Evolutionary conservation across 2,888 invertebrate species (phyloP), one percentile per base, ranked within the genome.

Genomic region (Prosapia bicincta): DNA sequence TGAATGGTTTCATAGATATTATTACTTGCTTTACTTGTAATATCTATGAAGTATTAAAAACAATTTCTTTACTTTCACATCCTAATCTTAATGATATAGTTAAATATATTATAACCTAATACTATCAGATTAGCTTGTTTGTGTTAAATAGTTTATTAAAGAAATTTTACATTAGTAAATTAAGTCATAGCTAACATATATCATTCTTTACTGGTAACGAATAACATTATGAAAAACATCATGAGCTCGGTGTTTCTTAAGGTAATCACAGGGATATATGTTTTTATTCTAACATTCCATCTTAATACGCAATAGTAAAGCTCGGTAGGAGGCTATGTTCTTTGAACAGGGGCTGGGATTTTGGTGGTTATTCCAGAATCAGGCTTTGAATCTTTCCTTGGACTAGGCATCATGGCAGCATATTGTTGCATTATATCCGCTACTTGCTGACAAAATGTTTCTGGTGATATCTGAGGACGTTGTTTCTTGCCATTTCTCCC

Each of bases 281-380:
- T 20, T 54, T 38, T 38, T 2, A 13, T 38, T 38, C 13, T 9
- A 15, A 38, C 13, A 13, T 3, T 54, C n/a, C 20, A 54, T 54
- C 20, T 54, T 6, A 15, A 38, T 38, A 13, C 38, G 9, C 30
- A 30, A 30, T 30, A 30, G 3, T 54, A 54, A 54, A 54, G 9
- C 13, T 20, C 54, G 20, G 38, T 38, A 38, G 38, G 38, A 30
- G 25, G 76, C 76, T 76, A 76, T 69, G 76, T 76, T 70, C 73
- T 84, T 77, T 85, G 84, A 54, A 85, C 83, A 23, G 88, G 88
- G 20, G 88, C 88, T 0, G 88, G 88, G 81, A 88, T 88, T 78
- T 86, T 85, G 0, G 88, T 88, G 67, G 85, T 83, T 23, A 85
- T 83, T 28, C 84, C 83, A 65, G 85, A 85, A 69, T 87, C 87